Percentiles rank a stretch among this genome's conserved stretches.
These are phyloP conservation scores for Myotis pilosus DNA, from an alignment of 2,797 vertebrate species.

Conservation along the genomic window DNA sequence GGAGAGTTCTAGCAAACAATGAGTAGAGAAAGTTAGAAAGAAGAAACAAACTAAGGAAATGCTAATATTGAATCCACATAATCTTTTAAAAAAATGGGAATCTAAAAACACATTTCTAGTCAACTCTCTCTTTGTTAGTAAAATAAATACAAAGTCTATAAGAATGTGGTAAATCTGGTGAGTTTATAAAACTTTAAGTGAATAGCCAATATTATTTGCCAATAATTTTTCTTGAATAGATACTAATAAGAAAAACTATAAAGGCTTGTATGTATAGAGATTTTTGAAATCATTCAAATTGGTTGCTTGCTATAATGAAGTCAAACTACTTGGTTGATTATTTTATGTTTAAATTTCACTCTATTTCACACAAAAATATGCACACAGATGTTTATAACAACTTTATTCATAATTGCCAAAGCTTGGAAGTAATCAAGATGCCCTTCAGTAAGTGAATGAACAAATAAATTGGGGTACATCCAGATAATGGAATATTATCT, in stretches of 20 bases:
- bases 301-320: neutral
- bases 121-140: neutral
- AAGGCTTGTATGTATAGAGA: neutral
- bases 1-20: neutral
- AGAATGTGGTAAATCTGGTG: neutral
- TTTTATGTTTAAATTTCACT: constrained; percentile 1
- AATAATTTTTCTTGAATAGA: neutral
- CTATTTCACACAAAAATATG: neutral
- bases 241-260: neutral
- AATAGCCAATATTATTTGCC: neutral
- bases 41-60: neutral
- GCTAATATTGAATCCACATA: neutral
- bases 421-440: neutral
- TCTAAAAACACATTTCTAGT: neutral
- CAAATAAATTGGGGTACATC: neutral
- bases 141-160: neutral
- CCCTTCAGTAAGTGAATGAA: neutral
- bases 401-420: neutral
- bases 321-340: neutral
- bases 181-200: neutral
- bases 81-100: neutral
- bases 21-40: neutral
- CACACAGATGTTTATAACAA: neutral
- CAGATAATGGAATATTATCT: neutral
- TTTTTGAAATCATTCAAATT: neutral